Evolutionary conservation across 2,888 invertebrate species (phyloP).

Genomic region (Caradrina kadenii): DNA sequence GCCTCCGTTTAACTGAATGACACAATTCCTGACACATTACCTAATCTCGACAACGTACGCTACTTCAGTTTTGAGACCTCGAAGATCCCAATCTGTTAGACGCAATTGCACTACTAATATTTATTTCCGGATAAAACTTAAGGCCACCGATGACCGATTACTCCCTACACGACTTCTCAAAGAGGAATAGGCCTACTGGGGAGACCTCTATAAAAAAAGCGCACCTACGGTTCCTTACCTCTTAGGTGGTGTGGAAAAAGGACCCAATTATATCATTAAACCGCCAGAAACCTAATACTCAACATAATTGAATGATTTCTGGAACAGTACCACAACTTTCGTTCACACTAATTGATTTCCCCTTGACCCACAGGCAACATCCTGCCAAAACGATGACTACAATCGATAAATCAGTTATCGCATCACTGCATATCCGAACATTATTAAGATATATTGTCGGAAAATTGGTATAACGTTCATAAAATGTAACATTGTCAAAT

Average conservation of each 20-base stretch:
- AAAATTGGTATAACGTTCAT: conserved; percentile 56
- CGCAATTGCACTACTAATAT: conserved; percentile 47
- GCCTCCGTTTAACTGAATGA: conserved; percentile 86
- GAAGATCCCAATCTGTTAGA: conserved; percentile 62
- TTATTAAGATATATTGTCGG: conserved; percentile 67
- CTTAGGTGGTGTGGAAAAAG: conserved; percentile 89
- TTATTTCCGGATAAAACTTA: conserved; percentile 50
- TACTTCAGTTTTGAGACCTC: conserved; percentile 76
- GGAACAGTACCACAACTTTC: conserved; percentile 59
- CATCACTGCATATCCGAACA: conserved; percentile 63
- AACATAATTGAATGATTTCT: conserved; percentile 49
- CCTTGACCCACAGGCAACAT: conserved; percentile 67
- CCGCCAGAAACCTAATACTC: conserved; percentile 1
- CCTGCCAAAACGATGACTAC: conserved; percentile 68
- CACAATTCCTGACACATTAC: conserved; percentile 88
- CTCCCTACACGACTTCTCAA: conserved; percentile 23
- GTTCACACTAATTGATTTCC: conserved; percentile 58
- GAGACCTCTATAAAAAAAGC: conserved; percentile 90
- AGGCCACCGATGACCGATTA: conserved; percentile 41
- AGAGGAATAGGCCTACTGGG: conserved; percentile 89
- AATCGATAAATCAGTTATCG: conserved; percentile 69
- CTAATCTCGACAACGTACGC: conserved; percentile 80
- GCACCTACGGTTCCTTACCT: conserved; percentile 87
- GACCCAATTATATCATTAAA: conserved; percentile 62
- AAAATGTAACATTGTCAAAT: conserved; percentile 66